Evolutionary conservation across 2,797 vertebrate genomes (phyloP).

Genomic region (Muraenolepis orangiensis): DNA sequence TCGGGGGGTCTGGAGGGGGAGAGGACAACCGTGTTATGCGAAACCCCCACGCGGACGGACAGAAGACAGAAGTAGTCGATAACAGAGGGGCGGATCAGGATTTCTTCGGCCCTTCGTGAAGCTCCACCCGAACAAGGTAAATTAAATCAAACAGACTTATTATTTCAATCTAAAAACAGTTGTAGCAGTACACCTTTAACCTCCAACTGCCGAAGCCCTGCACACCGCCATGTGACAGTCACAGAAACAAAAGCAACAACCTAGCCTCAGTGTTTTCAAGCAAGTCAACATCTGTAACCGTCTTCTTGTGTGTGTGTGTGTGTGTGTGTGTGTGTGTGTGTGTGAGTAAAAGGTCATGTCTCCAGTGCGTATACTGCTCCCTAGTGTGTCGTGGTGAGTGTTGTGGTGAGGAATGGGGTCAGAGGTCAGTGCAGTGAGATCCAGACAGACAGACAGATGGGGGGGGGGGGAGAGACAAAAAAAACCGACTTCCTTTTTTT

Average conservation of each 20-base stretch:
- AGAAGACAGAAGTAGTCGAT: not conserved
- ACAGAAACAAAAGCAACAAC: too few species aligned
- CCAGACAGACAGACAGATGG: too few species aligned
- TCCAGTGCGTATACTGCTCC: not conserved
- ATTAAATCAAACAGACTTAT: too few species aligned
- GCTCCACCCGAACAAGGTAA: not conserved
- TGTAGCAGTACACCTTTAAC: not conserved
- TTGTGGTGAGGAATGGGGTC: not conserved
- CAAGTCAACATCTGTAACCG: not conserved
- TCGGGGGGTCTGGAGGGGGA: conserved; percentile 72
- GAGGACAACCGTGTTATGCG: not conserved
- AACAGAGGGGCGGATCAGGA: not conserved
- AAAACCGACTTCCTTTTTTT: too few species aligned
- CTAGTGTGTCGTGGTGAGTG: not conserved
- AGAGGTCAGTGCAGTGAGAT: not conserved
- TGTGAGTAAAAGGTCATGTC: not conserved
- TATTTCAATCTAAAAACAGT: too few species aligned
- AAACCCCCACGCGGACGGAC: too few species aligned
- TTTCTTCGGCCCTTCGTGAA: not conserved
- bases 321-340: too few species aligned
- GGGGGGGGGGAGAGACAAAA: not conserved
- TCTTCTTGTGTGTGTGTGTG: too few species aligned
- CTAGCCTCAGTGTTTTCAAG: not conserved
- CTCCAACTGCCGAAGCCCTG: too few species aligned
- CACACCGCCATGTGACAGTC: not conserved